Base-by-base conservation (phyloP, 2,888 invertebrate genomes). In the Epirrhoe tristata region DNA sequence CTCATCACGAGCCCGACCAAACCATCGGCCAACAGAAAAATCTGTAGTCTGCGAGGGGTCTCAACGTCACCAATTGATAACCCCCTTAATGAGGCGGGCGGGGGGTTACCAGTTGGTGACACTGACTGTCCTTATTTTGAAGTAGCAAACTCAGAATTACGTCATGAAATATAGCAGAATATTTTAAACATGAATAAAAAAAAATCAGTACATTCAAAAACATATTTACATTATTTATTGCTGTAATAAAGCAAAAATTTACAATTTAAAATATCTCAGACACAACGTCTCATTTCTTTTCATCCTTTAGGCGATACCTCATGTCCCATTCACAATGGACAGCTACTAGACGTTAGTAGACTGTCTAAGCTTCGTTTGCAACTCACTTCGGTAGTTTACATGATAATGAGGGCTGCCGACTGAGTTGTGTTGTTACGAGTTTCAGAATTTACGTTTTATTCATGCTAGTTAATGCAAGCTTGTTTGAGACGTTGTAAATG, bases 231-330 rank as follows among this genome's bases (percentile, higher is more conserved):
- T 43, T 43, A 43, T 43, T 43, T 43, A 43, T 43, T 43, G 12
- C 39, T 43, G 10, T 12, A 43, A 43, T 43, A 43, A 43, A 43
- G 39, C 12, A 43, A 43, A 54, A 58, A 48, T 53, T 8, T 36
- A 32, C 17, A 48, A 43, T 12, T 58, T 58, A 39, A 36, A 32
- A 66, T 66, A 58, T 31, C 43, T 48, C 14, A 31, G 12, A 62
- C 39, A 48, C 36, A 48, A 17, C 10, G 34, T 61, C 66, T 52
- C 48, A 50, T 55, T 61, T 56, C n/a, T 46, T 60, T 66, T 55
- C 57, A 39, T 16, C 16, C 57, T 52, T 24, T 12, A 24, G 36
- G 48, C 55, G 16, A 48, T 50, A 55, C 48, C 34, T 17, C n/a
- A 36, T 7, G 55, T 14, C 31, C n/a, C 6, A 14, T 43, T 52